Conservation (phyloP, 2,113 vertebrate species). For the Cyphomyrus plagiostoma region DNA sequence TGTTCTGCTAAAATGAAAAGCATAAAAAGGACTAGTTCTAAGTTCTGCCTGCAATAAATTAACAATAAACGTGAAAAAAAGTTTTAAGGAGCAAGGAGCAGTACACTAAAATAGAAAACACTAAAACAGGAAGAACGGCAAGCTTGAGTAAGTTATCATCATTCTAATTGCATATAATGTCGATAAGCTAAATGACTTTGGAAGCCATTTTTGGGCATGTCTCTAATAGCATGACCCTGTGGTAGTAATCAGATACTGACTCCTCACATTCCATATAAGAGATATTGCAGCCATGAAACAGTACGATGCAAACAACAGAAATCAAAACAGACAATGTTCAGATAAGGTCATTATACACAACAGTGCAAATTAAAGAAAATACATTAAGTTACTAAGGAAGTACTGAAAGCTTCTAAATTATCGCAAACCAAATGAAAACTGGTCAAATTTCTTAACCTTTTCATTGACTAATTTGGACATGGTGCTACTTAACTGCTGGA, state of each 20-base stretch:
- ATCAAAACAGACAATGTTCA: neutral
- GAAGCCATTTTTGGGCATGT: neutral
- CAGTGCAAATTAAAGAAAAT: neutral
- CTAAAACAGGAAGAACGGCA: neutral
- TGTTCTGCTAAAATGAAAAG: neutral
- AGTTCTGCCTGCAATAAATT: neutral
- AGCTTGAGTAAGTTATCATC: neutral
- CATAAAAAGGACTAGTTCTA: slow-evolving; percentile 10
- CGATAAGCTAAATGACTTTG: neutral
- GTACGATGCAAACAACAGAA: slow-evolving; percentile 23
- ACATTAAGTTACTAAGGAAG: neutral
- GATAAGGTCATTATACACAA: neutral
- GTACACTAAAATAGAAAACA: neutral
- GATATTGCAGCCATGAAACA: neutral
- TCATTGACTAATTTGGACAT: neutral
- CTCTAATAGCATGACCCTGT: neutral
- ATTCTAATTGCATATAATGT: neutral
- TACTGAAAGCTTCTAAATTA: neutral
- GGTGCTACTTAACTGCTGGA: neutral
- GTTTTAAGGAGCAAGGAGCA: neutral
- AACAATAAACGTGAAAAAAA: neutral
- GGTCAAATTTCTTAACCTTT: neutral
- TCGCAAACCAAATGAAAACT: neutral
- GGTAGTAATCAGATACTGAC: neutral
- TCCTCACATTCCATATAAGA: neutral